Base-by-base conservation (phyloP, 2,797 vertebrate species). In the Typhlichthys subterraneus region DNA sequence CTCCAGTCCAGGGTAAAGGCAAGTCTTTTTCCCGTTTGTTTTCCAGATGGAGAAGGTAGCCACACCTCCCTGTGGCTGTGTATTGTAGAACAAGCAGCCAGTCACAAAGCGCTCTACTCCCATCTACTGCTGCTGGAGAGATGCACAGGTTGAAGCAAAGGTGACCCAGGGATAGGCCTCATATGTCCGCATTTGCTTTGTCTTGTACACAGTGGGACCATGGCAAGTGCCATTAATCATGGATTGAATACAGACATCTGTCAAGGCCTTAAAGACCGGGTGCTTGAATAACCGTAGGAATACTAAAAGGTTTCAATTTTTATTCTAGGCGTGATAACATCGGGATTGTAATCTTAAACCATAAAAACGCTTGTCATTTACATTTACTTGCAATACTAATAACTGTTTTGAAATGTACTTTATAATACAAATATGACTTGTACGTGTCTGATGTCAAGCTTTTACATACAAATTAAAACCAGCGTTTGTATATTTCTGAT, bases 11-110 rank as follows among this genome's bases (percentile, higher is more conserved):
- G 9, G 13, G 13, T 23, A 29, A 29, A 29, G 23, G 23, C 60
- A 0, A 0, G 6, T 5, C 49, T 65, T 12, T 65, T 11, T 9
- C 3, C 45, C 69, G 1, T 73, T 2, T 60, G n/a, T 75, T 75
- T 51, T 75, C n/a, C 62, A 94, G 93, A 90, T 94, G 92, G 93
- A 92, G 93, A 63, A 81, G 90, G 86, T 94, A 93, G 69, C 58
- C 53, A 12, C 33, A n/a, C 15, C 10, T 46, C 29, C 14, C 17
- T 57, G 46, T 57, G 15, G 12, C 15, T 19, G 45, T 67, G 53
- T 54, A 69, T 62, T 48, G 61, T 38, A 58, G 54, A 38, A n/a
- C 62, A 67, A 66, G 60, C 65, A 56, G 46, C 67, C 60, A 60
- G 55, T 61, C 60, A 45, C 23, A 14, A 12, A 51, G 47, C 57